Evolutionary conservation across 2,797 vertebrate genomes (phyloP).

Genomic region (Alca torda): DNA sequence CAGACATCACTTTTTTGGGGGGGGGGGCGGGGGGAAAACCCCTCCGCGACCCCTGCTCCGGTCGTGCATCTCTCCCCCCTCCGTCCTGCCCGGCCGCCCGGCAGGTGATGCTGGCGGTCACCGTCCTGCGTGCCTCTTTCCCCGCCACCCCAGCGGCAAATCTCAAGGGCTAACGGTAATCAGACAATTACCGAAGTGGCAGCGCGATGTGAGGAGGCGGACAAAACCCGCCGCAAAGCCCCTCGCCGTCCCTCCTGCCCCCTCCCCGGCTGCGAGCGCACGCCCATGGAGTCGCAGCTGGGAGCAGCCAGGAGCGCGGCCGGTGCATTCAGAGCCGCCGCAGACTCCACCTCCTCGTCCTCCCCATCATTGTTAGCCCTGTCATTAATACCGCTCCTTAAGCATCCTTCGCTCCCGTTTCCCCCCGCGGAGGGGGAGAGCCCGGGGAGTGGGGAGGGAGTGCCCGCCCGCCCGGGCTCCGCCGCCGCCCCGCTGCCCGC

Average conservation of each 20-base stretch:
- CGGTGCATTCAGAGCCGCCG: conserved; percentile 7
- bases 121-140: not conserved
- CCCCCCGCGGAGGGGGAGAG: not conserved
- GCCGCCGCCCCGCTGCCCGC: not conserved
- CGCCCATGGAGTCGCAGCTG: conserved; percentile 48
- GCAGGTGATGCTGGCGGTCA: not conserved
- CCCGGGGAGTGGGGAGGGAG: not conserved
- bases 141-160: not conserved
- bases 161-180: not conserved
- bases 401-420: conserved; percentile 6
- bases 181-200: not conserved
- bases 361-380: conserved; percentile 14
- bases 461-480: not conserved
- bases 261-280: not conserved
- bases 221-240: not conserved
- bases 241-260: not conserved
- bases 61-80: not conserved
- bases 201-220: not conserved
- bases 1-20: not conserved
- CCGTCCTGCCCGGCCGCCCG: not conserved
- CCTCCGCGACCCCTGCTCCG: not conserved
- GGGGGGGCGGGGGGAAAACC: too few species aligned
- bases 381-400: conserved; percentile 47
- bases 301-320: conserved; percentile 1
- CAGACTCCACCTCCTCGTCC: conserved; percentile 46